Percentiles rank a stretch among this genome's conserved stretches.
Conservation (phyloP, 2,888 invertebrate species). For the Lysandra bellargus region DNA sequence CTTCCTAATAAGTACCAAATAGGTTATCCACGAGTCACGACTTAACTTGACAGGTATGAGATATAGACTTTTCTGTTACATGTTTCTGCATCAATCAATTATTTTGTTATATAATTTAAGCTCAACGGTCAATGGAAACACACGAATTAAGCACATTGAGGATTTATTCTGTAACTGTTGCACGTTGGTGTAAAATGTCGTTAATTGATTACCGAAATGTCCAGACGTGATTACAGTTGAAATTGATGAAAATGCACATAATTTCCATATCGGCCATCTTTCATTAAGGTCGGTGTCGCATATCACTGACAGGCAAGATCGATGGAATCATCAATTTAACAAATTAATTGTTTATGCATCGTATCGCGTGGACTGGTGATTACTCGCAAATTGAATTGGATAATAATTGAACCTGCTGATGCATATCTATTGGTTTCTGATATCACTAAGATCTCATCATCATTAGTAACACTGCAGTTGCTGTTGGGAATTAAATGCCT, state of each 20-base stretch:
- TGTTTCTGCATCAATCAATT: no score
- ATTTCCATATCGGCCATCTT: not conserved
- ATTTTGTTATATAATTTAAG: no score
- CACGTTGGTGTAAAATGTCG: not conserved
- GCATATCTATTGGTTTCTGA: conserved; percentile 14
- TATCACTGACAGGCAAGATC: conserved; percentile 19
- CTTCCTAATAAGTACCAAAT: no score
- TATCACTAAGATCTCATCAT: conserved; percentile 15
- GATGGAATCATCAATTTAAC: conserved; percentile 28
- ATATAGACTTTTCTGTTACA: no score
- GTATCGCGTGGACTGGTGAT: conserved; percentile 18
- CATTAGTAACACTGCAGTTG: not conserved
- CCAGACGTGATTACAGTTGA: not conserved
- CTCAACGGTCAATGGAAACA: no score
- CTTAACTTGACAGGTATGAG: no score
- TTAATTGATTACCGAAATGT: not conserved
- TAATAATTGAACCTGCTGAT: conserved; percentile 27
- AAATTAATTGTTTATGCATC: conserved; percentile 30
- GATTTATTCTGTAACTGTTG: not conserved
- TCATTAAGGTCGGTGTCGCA: not conserved
- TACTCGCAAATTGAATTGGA: conserved; percentile 26
- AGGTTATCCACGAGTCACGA: no score
- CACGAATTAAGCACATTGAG: not conserved
- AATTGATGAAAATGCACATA: conserved; percentile 6
- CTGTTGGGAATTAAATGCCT: not conserved